Evolutionary conservation across 92 coral and sea anemone genomes (phyloP).

Genomic region (Palythoa heliodiscus): DNA sequence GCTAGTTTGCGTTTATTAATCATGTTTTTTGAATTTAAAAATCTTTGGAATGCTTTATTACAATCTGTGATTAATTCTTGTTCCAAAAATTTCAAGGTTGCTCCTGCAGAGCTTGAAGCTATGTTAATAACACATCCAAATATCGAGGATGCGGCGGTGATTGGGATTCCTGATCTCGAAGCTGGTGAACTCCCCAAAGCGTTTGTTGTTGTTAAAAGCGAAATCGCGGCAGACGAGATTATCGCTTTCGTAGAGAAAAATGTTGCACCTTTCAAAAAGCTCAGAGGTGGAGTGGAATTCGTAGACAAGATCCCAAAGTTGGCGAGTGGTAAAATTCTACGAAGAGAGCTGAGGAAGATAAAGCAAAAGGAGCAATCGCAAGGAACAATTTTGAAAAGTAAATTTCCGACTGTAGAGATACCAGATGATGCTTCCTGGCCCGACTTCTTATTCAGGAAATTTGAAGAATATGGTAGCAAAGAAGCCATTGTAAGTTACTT

Average conservation of each 20-base stretch:
- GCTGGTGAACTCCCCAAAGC: constrained; percentile 82
- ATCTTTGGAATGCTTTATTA: no score
- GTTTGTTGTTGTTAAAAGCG: constrained; percentile 37
- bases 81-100: constrained; percentile 55
- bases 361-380: neutral
- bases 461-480: constrained; percentile 77
- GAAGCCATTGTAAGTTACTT: constrained; percentile 77
- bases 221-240: constrained; percentile 41
- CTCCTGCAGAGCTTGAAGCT: constrained; percentile 90
- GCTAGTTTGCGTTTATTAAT: no score
- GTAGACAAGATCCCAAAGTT: constrained; percentile 60
- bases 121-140: constrained; percentile 80
- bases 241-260: constrained; percentile 17
- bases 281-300: constrained; percentile 53
- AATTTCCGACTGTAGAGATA: constrained; percentile 67
- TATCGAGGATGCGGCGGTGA: constrained; percentile 85
- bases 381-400: constrained; percentile 59
- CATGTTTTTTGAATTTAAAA: no score
- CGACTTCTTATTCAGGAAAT: constrained; percentile 71
- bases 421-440: constrained; percentile 80
- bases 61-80: no score
- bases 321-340: constrained; percentile 47
- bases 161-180: constrained; percentile 76
- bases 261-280: constrained; percentile 52
- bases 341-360: constrained; percentile 34